These are phyloP conservation scores for Brachionichthys hirsutus DNA, from an alignment of 2,113 vertebrate species.

Conservation along the genomic window DNA sequence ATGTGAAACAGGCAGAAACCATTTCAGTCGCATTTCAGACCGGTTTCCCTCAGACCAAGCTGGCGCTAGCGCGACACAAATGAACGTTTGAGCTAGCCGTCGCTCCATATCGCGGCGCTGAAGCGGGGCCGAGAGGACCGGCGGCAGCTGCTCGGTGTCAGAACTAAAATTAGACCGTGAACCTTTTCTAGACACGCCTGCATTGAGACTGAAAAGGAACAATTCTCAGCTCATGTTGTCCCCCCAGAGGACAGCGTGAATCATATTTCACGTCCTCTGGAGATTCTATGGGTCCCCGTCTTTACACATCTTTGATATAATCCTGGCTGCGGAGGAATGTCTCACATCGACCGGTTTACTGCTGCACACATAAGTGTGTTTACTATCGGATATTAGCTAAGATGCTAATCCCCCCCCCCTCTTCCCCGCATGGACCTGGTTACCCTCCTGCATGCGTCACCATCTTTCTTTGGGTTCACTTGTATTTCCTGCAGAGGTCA, in stretches of 20 bases:
- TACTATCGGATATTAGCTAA: not conserved
- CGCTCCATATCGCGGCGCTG: constrained; percentile 6
- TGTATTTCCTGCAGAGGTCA: constrained; percentile 48
- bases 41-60: not conserved
- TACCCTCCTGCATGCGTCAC: constrained; percentile 25
- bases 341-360: constrained; percentile 1
- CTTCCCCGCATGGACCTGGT: constrained; percentile 4
- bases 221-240: constrained; percentile 15
- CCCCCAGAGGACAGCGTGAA: not conserved
- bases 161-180: constrained; percentile 73
- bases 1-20: too few species aligned
- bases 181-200: constrained; percentile 40
- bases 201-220: constrained; percentile 25
- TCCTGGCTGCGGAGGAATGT: not conserved
- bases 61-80: not conserved
- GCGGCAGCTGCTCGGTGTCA: constrained; percentile 70
- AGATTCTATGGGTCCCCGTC: too few species aligned
- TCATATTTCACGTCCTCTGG: too few species aligned
- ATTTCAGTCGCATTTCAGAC: too few species aligned
- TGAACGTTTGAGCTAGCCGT: constrained; percentile 7
- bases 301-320: not conserved
- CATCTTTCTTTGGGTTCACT: constrained; percentile 30
- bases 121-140: constrained; percentile 44
- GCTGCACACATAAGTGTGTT: too few species aligned
- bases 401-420: not conserved